A percentile compares a stretch with the other conserved stretches of the same genome.
phyloP scores from a whole-genome alignment of 92 coral and sea anemone genomes.

The Anthopleura xanthogrammica region DNA sequence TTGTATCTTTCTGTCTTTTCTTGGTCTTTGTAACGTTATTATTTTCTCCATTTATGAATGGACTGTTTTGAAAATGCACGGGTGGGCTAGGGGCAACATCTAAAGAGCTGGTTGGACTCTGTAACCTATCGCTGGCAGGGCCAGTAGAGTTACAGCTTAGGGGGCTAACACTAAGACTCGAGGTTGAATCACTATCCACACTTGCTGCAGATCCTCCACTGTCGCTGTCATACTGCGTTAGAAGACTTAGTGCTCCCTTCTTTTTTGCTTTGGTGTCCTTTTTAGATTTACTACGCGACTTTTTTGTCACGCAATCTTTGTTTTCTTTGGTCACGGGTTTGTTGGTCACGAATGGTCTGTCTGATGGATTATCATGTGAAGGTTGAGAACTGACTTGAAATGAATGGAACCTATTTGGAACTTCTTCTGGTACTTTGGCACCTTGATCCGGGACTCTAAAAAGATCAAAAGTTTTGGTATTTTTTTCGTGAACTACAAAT shows the following conservation, averaged over 20 bases:
- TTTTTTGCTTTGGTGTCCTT: conserved; percentile 29
- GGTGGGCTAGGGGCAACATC: conserved; percentile 35
- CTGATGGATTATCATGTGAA: not conserved
- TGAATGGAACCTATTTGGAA: not conserved
- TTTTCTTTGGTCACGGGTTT: not conserved
- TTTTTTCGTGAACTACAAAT: not conserved
- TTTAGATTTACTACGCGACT: conserved; percentile 38
- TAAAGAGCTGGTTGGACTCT: conserved; percentile 25
- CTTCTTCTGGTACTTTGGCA: not conserved
- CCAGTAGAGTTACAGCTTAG: conserved; percentile 48
- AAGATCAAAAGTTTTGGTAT: not conserved
- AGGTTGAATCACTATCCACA: conserved; percentile 74
- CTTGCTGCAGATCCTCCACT: conserved; percentile 81
- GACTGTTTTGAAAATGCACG: conserved; percentile 6
- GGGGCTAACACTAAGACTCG: conserved; percentile 69
- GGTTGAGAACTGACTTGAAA: not conserved
- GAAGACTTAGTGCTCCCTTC: conserved; percentile 79
- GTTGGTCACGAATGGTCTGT: not conserved
- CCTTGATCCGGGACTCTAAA: not conserved
- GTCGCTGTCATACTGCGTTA: conserved; percentile 90
- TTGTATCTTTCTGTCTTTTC: conserved; percentile 35
- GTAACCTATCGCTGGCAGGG: conserved; percentile 16
- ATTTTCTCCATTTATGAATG: conserved; percentile 12
- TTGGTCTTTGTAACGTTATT: conserved; percentile 36
- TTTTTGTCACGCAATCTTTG: conserved; percentile 23